Evolutionary conservation across 2,797 vertebrate species (phyloP), one percentile per base, ranked within the genome.

Genomic region (Carduelis carduelis): DNA sequence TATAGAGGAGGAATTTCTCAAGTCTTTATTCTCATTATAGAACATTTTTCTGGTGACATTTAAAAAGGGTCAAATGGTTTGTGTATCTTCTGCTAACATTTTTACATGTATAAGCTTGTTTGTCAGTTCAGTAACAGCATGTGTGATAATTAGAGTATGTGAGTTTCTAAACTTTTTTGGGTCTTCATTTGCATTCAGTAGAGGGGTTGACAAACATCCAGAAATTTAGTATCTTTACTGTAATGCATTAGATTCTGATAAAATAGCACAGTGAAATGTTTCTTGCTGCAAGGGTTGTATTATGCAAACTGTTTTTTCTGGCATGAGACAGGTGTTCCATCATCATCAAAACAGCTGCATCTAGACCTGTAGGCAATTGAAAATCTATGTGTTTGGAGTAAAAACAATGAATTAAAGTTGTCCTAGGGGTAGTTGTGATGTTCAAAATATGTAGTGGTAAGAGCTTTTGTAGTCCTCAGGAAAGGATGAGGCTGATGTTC

Each of bases 371-470:
- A 49, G 65, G 41, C 46, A 81, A 8, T 28, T 27, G 28, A 65
- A 49, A 24, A 17, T 71, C 30, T 56, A 0, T 75, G 8, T 81
- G 39, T 44, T 27, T 16, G 12, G 21, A 46, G 43, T 69, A 80
- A 43, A 52, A 70, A 2, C 34, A 75, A 23, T 52, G 14, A 70
- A 30, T 52, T 74, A 14, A 78, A 64, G 26, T 60, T 43, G n/a
- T 71, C 18, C 32, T 49, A 18, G 28, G 24, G 15, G 6, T 53
- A 61, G 63, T 20, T 78, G 43, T 49, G 64, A 18, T 57, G 69
- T 83, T 89, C n/a, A 64, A 47, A 79, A 28, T 47, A 35, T 0
- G 0, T 20, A 26, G 26, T 10, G 9, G 1, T 69, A n/a, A 49
- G 5, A 28, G 57, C 12, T 76, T 90, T 74, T 30, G 17, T 86